Evolutionary conservation across 2,797 vertebrate species (phyloP), one percentile per base, ranked within the genome.

Genomic region (Parotocinclus haroldoi): DNA sequence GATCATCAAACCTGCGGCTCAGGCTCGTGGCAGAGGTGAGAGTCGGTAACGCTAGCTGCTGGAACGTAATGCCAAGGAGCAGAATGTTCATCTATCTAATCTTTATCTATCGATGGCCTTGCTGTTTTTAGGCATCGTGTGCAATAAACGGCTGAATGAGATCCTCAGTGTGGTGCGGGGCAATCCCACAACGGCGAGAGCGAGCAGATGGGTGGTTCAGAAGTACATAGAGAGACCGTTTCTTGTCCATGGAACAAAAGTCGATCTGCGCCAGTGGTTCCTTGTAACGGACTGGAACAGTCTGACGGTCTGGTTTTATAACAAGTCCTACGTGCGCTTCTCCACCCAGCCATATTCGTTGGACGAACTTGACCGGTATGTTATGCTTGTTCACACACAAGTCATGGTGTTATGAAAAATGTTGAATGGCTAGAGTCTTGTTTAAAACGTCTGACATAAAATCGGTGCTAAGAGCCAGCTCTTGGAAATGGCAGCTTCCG

Each of bases 261-360:
- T 96, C 1, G 95, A 97, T 62, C 60, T 97, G 70, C 92, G 94
- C 7, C 95, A 96, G 70, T 96, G 94, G 95, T 96, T 97, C 72
- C 79, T 97, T 17, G 93, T 97, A 63, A 96, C 94, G 0, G 88
- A 94, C 83, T 96, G 95, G 93, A 95, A 94, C 77, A 95, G 94
- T 0, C 85, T 96, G 56, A 97, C 95, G 0, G 72, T 93, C 63
- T 96, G 94, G 94, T 95, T 95, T 84, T 96, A 96, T 78, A 83
- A 58, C 0, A 85, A 94, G 53, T 94, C 93, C 83, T 96, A 96
- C 79, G 82, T 96, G 54, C 92, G 95, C 56, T 97, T 97, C 81
- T 96, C 93, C 76, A 93, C 92, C 0, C 89, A 86, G 79, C 92
- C 90, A 4, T 96, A 92, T 85, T 92, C 91, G 7, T 83, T 93